phyloP scores from a whole-genome alignment of 2,888 invertebrate species.

The Pammene fasciana region DNA sequence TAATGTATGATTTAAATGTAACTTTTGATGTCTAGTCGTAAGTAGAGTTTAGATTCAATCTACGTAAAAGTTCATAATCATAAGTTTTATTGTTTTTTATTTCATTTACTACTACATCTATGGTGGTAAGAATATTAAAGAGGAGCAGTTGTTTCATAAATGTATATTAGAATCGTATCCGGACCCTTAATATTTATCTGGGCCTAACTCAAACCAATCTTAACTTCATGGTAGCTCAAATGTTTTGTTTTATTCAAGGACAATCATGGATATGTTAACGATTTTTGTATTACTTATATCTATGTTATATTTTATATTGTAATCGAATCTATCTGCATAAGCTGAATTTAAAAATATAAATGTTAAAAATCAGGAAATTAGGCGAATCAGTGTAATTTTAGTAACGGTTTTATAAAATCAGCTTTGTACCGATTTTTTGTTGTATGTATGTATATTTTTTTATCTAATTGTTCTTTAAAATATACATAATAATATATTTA shows the following conservation, averaged over 20 bases:
- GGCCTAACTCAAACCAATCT: slow-evolving; percentile 10
- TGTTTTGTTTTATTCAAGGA: neutral
- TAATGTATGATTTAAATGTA: slow-evolving; percentile 44
- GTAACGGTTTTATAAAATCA: neutral
- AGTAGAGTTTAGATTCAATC: slow-evolving; percentile 45
- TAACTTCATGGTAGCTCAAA: slow-evolving; percentile 24
- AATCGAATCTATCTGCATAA: neutral
- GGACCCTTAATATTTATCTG: neutral
- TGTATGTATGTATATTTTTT: slow-evolving; percentile 24
- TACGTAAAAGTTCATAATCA: slow-evolving; percentile 26
- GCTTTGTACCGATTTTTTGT: slow-evolving; percentile 5
- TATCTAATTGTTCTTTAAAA: neutral
- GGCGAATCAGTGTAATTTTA: neutral
- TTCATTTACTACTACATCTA: neutral
- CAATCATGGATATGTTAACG: slow-evolving; percentile 1
- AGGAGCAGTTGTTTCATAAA: neutral
- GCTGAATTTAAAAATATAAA: neutral
- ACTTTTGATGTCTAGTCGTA: slow-evolving; percentile 56
- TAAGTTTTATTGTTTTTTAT: slow-evolving; percentile 19
- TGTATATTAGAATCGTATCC: neutral
- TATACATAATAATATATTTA: slow-evolving; percentile 29
- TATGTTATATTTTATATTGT: too few species aligned
- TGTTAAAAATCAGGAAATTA: neutral
- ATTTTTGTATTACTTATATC: neutral
- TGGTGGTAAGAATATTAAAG: neutral